Percentiles rank a stretch among this genome's conserved stretches.
phyloP scores from a whole-genome alignment of 2,888 invertebrate genomes.

The Paralinhomoeus sp. region DNA sequence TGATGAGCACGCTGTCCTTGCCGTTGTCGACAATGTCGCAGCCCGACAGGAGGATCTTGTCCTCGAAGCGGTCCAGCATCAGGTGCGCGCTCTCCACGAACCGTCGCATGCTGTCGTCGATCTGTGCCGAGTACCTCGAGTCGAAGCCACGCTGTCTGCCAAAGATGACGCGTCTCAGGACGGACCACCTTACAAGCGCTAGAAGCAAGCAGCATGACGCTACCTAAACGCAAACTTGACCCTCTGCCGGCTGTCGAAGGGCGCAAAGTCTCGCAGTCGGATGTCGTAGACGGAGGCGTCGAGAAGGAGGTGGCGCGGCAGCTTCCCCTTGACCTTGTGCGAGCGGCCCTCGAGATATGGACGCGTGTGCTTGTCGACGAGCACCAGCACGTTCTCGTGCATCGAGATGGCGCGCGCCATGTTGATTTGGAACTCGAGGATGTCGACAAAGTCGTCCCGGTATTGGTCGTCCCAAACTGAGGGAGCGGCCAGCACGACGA shows the following conservation, averaged over 20 bases:
- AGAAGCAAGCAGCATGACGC: not conserved
- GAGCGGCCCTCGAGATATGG: slow-evolving; percentile 11
- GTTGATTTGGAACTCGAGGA: slow-evolving; percentile 13
- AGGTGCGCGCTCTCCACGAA: slow-evolving; percentile 10
- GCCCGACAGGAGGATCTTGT: slow-evolving; percentile 9
- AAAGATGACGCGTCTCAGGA: not conserved
- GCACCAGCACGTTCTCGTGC: slow-evolving; percentile 12
- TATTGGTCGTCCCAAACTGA: slow-evolving; percentile 15
- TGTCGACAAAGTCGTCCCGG: slow-evolving; percentile 9
- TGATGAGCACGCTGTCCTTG: slow-evolving; percentile 11
- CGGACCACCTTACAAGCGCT: not conserved
- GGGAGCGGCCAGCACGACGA: slow-evolving; percentile 13
- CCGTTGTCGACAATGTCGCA: slow-evolving; percentile 13
- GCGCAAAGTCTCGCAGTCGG: slow-evolving; percentile 11
- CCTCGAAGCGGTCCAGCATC: slow-evolving; percentile 9
- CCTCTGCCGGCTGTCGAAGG: slow-evolving; percentile 8
- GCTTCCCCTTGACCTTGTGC: slow-evolving; percentile 6
- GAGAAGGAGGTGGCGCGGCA: slow-evolving; percentile 11
- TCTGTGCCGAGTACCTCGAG: slow-evolving; percentile 9
- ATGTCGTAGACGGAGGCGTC: slow-evolving; percentile 9
- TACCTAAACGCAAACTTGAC: slow-evolving; percentile 11
- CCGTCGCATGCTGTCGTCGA: slow-evolving; percentile 12
- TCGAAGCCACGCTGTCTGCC: slow-evolving; percentile 7
- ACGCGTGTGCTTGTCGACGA: slow-evolving; percentile 14
- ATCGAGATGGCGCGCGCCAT: slow-evolving; percentile 9